Percentiles rank a stretch among this genome's conserved stretches.
These are phyloP conservation scores for Kryphioiulus occultus DNA, from an alignment of 2,888 invertebrate species.

Conservation along the genomic window DNA sequence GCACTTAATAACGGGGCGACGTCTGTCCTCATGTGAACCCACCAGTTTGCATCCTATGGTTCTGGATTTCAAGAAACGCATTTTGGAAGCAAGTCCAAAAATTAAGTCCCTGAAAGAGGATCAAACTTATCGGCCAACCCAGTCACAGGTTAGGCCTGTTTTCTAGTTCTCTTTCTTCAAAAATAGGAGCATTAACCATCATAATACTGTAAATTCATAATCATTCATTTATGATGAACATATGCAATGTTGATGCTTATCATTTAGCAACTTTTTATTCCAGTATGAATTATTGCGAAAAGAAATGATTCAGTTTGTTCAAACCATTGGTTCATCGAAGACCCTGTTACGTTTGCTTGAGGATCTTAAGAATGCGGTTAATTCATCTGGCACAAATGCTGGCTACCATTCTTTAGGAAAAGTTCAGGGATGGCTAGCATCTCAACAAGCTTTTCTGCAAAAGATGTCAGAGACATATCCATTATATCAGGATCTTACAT, in stretches of 20 bases:
- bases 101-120: background rate
- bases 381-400: background rate
- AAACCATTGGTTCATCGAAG: slow-evolving; percentile 54
- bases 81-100: background rate
- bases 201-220: too few species aligned
- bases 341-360: slow-evolving; percentile 52
- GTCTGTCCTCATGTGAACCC: background rate
- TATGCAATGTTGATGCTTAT: background rate
- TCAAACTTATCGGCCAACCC: slow-evolving; percentile 33
- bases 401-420: slow-evolving; percentile 16
- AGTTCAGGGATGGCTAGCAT: slow-evolving; percentile 50
- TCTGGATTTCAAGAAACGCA: background rate
- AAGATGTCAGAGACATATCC: slow-evolving; percentile 60
- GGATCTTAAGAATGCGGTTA: slow-evolving; percentile 40
- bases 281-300: slow-evolving; percentile 65
- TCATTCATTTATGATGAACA: too few species aligned
- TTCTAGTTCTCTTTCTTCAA: too few species aligned
- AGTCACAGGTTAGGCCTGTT: slow-evolving; percentile 24
- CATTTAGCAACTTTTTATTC: background rate
- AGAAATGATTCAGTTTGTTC: slow-evolving; percentile 57
- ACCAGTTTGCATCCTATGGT: slow-evolving; percentile 22
- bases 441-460: slow-evolving; percentile 60
- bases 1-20: background rate
- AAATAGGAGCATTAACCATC: too few species aligned
- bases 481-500: slow-evolving; percentile 80